phyloP scores from a whole-genome alignment of 2,113 vertebrate genomes.

The Lepidothrix coronata region DNA sequence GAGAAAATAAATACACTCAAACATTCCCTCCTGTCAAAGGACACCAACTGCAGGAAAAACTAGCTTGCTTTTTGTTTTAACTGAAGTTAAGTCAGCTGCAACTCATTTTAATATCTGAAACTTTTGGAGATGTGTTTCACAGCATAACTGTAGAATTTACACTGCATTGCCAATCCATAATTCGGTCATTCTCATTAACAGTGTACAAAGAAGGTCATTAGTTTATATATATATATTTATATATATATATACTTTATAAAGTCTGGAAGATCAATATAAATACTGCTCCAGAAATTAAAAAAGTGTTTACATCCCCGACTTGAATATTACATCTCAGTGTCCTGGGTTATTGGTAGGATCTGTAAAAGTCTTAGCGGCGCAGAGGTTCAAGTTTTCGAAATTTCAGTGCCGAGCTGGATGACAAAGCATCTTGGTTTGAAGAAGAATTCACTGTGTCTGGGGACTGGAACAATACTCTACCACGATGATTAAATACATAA shows the following conservation, averaged over 20 bases:
- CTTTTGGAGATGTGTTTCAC: constrained; percentile 77
- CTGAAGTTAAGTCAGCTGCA: constrained; percentile 49
- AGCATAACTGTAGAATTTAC: constrained; percentile 76
- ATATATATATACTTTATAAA: constrained; percentile 68
- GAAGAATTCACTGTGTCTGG: constrained; percentile 82
- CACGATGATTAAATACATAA: constrained; percentile 97
- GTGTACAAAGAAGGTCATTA: constrained; percentile 76
- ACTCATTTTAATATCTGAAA: constrained; percentile 69
- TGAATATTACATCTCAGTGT: constrained; percentile 77
- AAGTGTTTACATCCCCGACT: constrained; percentile 77
- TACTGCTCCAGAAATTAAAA: constrained; percentile 76
- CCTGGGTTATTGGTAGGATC: constrained; percentile 63
- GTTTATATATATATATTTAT: constrained; percentile 59
- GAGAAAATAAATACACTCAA: constrained; percentile 65
- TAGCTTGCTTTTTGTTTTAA: constrained; percentile 60
- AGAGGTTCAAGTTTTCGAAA: constrained; percentile 92
- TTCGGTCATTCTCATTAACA: constrained; percentile 62
- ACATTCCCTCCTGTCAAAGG: constrained; percentile 49
- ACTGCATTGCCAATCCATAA: constrained; percentile 63
- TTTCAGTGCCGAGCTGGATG: constrained; percentile 86
- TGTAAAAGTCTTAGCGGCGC: constrained; percentile 82
- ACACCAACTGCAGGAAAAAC: constrained; percentile 39
- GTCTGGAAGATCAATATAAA: constrained; percentile 82
- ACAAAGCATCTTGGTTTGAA: constrained; percentile 83
- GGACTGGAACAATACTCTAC: constrained; percentile 87